Evolutionary conservation across 2,888 invertebrate genomes (phyloP), one percentile per base, ranked within the genome.

Genomic region (Stenoptilia bipunctidactyla): DNA sequence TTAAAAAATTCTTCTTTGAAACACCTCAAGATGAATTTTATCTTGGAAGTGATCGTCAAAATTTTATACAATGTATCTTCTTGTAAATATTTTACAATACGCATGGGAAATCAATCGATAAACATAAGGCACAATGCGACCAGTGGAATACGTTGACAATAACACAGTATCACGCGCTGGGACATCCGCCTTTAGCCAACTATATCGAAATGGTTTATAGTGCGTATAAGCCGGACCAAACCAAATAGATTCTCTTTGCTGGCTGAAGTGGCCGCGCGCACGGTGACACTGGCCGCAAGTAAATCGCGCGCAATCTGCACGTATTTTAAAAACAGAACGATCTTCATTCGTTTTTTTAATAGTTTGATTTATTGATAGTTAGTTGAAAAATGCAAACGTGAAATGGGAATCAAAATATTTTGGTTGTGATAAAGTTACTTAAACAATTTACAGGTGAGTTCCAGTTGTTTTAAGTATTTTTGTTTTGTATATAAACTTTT

Each of bases 191-290:
- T 51, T 39, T 49, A 58, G 53, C 52, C 51, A 62, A 62, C 64
- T 66, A 30, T 65, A 71, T 64, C 61, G 62, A 70, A 70, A 70
- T 71, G 61, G 70, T 73, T 74, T 74, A 71, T 71, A 76, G 39
- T 30, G 30, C 30, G 61, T 61, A 61, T 57, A 51, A 68, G 68
- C 63, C 62, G 56, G 64, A 61, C 54, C 58, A 54, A 67, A 63
- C 62, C 55, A 58, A 66, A 61, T 61, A 66, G 79, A 80, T 79
- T 77, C 74, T 61, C 46, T 70, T 65, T 57, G 59, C 61, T 68
- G 69, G 56, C 60, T 52, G 66, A 53, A 57, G 45, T 68, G 66
- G 67, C 69, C 74, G 76, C 72, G 70, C 68, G 61, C 56, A 44
- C 45, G 50, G 51, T 45, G 8, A 10, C 4, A 13, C 9, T 33